A percentile compares a stretch with the other conserved stretches of the same genome.
Evolutionary conservation across 2,797 vertebrate species (phyloP).

Genomic region (Botia kubotai): DNA sequence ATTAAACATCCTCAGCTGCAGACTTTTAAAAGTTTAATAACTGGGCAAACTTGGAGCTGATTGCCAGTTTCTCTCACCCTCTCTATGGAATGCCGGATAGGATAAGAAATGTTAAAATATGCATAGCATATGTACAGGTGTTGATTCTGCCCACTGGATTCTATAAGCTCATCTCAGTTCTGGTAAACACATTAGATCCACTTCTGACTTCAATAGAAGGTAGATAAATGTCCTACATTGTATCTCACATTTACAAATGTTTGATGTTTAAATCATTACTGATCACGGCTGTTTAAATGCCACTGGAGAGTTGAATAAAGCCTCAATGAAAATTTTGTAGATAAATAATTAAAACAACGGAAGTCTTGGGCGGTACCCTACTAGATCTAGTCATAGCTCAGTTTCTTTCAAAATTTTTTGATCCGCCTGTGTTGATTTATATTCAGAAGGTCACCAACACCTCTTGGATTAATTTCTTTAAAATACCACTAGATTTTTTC

Average conservation of each 20-base stretch:
- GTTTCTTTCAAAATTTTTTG: neutral
- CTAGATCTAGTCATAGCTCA: neutral
- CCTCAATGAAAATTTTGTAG: neutral
- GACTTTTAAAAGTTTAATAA: slow-evolving; percentile 46
- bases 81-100: neutral
- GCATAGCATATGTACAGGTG: neutral
- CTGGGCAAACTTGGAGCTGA: slow-evolving; percentile 35
- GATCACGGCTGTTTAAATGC: neutral
- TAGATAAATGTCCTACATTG: neutral
- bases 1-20: slow-evolving; percentile 34
- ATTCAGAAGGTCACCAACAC: neutral
- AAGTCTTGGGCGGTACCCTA: no score
- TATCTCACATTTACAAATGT: neutral
- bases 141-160: neutral
- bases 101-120: slow-evolving; percentile 20
- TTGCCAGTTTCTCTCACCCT: neutral
- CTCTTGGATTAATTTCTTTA: slow-evolving; percentile 3
- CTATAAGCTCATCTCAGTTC: slow-evolving; percentile 5
- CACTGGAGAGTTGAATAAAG: neutral
- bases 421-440: neutral
- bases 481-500: slow-evolving; percentile 7
- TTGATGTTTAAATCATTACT: neutral
- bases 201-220: neutral
- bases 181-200: neutral
- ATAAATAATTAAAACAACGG: neutral